These are phyloP conservation scores for Aphrophora alni DNA, from an alignment of 2,888 invertebrate genomes.

Conservation along the genomic window DNA sequence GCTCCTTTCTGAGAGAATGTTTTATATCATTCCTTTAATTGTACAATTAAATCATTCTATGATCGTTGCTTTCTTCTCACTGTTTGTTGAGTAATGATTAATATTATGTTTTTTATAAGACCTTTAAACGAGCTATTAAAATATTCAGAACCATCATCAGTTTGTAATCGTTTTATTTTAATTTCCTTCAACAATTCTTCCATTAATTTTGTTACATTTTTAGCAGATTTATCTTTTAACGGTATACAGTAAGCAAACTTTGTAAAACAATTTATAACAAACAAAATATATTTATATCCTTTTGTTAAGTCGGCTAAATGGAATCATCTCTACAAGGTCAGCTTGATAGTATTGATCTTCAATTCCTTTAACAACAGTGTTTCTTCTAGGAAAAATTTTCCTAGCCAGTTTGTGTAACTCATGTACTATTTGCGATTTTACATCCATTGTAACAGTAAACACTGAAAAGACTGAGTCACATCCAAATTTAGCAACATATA, in stretches of 20 bases:
- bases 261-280: constrained; percentile 29
- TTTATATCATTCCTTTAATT: constrained; percentile 22
- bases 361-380: constrained; percentile 32
- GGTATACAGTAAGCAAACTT: constrained; percentile 33
- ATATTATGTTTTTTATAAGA: constrained; percentile 24
- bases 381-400: constrained; percentile 31
- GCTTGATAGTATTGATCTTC: constrained; percentile 35
- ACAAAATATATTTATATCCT: constrained; percentile 38
- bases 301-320: constrained; percentile 34
- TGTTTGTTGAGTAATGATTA: constrained; percentile 22
- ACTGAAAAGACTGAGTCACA: too few species aligned
- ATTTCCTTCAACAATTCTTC: not conserved
- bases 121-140: constrained; percentile 10
- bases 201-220: not conserved
- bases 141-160: constrained; percentile 28
- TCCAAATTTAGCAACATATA: too few species aligned
- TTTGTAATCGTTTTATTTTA: constrained; percentile 26
- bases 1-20: constrained; percentile 22
- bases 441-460: not conserved
- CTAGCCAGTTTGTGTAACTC: constrained; percentile 34
- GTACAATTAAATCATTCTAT: constrained; percentile 36
- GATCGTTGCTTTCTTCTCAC: constrained; percentile 20
- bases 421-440: not conserved
- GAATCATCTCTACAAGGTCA: constrained; percentile 34
- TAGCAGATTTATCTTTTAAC: constrained; percentile 31